Evolutionary conservation across 2,797 vertebrate species (phyloP).

Genomic region (Podarcis siculus): DNA sequence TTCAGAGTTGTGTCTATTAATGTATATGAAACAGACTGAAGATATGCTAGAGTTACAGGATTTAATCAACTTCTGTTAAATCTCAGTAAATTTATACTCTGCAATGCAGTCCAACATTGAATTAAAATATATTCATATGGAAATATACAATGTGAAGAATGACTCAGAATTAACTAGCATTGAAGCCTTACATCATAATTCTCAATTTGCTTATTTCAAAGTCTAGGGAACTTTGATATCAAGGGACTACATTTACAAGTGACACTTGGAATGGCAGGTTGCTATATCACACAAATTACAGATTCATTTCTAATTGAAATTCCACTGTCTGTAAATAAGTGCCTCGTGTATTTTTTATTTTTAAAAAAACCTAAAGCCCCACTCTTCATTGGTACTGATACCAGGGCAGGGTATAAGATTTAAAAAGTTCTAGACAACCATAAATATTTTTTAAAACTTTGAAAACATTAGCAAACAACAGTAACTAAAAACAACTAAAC

Average conservation of each 20-base stretch:
- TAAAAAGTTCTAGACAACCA: no score
- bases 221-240: background rate
- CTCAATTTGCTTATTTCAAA: no score
- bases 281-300: background rate
- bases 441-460: no score
- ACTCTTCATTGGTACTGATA: no score
- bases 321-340: background rate
- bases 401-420: no score
- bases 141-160: background rate
- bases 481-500: no score
- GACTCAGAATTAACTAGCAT: background rate
- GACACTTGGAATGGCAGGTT: background rate
- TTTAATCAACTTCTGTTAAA: constrained; percentile 3
- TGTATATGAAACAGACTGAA: constrained; percentile 8
- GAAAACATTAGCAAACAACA: no score
- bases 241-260: background rate
- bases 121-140: background rate
- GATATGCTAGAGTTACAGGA: background rate
- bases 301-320: background rate
- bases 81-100: background rate
- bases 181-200: background rate
- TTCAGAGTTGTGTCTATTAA: background rate
- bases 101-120: background rate
- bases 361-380: no score
- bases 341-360: no score